Evolutionary conservation across 2,888 invertebrate species (phyloP).

Genomic region (Dynastes grantii): DNA sequence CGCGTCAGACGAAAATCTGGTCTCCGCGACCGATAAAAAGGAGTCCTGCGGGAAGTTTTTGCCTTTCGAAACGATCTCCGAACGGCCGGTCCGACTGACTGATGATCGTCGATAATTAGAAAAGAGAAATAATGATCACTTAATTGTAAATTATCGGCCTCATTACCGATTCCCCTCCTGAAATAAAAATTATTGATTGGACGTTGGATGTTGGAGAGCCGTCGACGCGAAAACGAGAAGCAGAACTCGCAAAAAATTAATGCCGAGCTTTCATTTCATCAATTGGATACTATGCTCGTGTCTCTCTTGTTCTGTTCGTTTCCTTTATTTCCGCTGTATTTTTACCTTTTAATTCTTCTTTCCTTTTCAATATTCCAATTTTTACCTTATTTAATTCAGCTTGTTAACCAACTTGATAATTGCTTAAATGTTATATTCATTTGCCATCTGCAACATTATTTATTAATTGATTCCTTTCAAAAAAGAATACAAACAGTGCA

Average conservation of each 20-base stretch:
- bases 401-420: neutral
- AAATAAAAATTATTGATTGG: constrained; percentile 53
- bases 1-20: constrained; percentile 64
- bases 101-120: constrained; percentile 63
- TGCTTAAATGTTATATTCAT: neutral
- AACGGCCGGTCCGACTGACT: constrained; percentile 54
- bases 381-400: neutral
- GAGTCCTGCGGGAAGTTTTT: constrained; percentile 57
- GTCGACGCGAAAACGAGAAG: neutral
- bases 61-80: constrained; percentile 63
- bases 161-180: constrained; percentile 51
- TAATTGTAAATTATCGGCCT: constrained; percentile 70
- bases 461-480: no score
- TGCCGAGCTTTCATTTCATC: constrained; percentile 37
- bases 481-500: no score
- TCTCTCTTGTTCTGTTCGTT: neutral
- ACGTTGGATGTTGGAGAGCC: constrained; percentile 19
- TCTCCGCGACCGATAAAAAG: constrained; percentile 63
- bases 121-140: constrained; percentile 68
- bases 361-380: no score
- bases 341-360: neutral
- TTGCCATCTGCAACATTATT: neutral
- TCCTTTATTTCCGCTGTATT: neutral
- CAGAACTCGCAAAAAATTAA: constrained; percentile 32
- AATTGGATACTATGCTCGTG: constrained; percentile 7